These are phyloP conservation scores for Thereva unica DNA, from an alignment of 2,888 invertebrate genomes.

Conservation along the genomic window DNA sequence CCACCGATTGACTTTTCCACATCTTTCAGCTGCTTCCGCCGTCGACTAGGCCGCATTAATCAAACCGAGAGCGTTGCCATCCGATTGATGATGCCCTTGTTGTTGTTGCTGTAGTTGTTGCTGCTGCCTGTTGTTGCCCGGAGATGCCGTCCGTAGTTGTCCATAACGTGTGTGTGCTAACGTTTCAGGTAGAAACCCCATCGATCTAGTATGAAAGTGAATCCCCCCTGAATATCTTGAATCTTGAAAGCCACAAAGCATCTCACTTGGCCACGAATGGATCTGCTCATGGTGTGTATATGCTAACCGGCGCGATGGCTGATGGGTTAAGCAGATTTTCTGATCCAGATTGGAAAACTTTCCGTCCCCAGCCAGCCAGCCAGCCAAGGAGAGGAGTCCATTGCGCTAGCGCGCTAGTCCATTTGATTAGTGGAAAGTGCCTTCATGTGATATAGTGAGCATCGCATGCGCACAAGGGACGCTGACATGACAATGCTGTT, in stretches of 20 bases:
- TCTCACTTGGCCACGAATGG: neutral
- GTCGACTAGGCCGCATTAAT: neutral
- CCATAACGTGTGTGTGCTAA: neutral
- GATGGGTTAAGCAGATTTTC: slow-evolving; percentile 32
- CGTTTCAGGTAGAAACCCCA: neutral
- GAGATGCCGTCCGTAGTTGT: slow-evolving; percentile 2
- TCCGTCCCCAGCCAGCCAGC: too few relatives aligned
- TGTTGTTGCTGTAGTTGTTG: neutral
- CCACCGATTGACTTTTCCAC: neutral
- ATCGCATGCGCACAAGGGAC: slow-evolving; percentile 17
- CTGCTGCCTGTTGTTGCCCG: neutral
- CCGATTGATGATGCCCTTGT: neutral
- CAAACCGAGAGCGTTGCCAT: neutral
- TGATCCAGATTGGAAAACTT: slow-evolving; percentile 30
- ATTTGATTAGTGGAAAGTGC: slow-evolving; percentile 30
- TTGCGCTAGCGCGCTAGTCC: neutral
- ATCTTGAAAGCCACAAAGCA: slow-evolving; percentile 14
- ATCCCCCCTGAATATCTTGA: neutral
- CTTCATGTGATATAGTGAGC: slow-evolving; percentile 13
- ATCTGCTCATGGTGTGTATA: neutral
- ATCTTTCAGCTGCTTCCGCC: slow-evolving; percentile 2
- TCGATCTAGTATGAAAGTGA: slow-evolving; percentile 20
- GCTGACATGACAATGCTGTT: slow-evolving; percentile 38
- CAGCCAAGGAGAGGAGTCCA: too few relatives aligned
- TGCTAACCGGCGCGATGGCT: slow-evolving; percentile 5